phyloP scores from a whole-genome alignment of 2,797 vertebrate genomes.

The Lepus oiostolus region DNA sequence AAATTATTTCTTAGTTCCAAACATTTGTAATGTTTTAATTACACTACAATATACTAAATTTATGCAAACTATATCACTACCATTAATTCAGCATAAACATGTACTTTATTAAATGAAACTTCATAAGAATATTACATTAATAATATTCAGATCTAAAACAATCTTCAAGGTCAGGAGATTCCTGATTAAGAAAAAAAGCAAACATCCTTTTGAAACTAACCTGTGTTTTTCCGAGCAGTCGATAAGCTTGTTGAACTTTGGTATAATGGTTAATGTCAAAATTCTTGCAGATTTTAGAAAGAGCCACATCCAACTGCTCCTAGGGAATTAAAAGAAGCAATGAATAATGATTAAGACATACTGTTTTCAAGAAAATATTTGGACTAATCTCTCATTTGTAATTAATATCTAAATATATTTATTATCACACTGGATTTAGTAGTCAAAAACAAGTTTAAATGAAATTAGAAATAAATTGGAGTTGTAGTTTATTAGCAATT shows the following conservation, averaged over 20 bases:
- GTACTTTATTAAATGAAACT: constrained; percentile 27
- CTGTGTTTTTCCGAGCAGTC: constrained; percentile 99
- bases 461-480: constrained; percentile 53
- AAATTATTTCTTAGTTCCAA: constrained; percentile 41
- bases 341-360: constrained; percentile 25
- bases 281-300: constrained; percentile 99
- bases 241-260: constrained; percentile 98
- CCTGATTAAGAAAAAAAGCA: neutral
- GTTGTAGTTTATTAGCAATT: constrained; percentile 21
- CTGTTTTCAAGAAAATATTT: constrained; percentile 56
- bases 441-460: constrained; percentile 62
- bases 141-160: constrained; percentile 42
- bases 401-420: constrained; percentile 58
- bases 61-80: neutral
- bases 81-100: constrained; percentile 51
- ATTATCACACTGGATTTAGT: neutral
- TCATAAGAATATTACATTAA: neutral
- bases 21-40: constrained; percentile 1
- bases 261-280: constrained; percentile 98
- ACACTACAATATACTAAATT: neutral
- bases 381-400: constrained; percentile 17
- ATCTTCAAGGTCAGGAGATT: neutral
- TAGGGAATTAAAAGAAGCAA: constrained; percentile 81
- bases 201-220: constrained; percentile 86
- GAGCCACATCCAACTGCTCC: constrained; percentile 98